Base-by-base conservation (phyloP, 2,888 invertebrate genomes). In the Hydropsyche betteni region DNA sequence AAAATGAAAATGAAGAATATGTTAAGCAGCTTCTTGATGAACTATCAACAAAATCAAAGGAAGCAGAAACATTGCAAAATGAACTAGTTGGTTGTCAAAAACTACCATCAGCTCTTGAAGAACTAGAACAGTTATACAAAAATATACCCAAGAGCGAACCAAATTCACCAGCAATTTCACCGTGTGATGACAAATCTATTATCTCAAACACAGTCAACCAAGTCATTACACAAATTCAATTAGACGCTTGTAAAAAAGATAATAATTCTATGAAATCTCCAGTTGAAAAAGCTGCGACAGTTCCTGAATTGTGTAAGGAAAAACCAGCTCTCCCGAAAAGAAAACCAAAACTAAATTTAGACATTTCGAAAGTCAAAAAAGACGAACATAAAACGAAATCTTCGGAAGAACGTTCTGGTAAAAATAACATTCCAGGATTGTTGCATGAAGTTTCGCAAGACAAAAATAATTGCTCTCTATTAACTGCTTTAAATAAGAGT, bases 11-110 rank as follows among this genome's bases (percentile, higher is more conserved):
- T 77, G 88, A 88, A 75, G 89, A 90, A 78, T 89, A 87, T 79
- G 84, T 89, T 16, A 88, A 88, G 75, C 88, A 87, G 4, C 83
- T 91, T 52, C 88, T 88, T 79, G 89, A 90, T 81, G 91, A 91
- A 80, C 82, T 91, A 68, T 87, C 87, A 2, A 86, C 86, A 64
- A 88, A 88, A 81, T 87, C 87, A 51, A 88, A 88, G 75, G 88
- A 88, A 80, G 81, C 88, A 51, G 88, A 88, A 76, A 86, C 86
- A 80, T 80, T 88, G 80, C 83, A 86, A 72, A 86, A 86, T 73
- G 86, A 86, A 80, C 84, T 85, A 1, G 85, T 86, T 84, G 82
- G 86, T 77, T 75, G 53, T 24, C 85, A 87, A 75, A 85, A 85
- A 6, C 85, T 85, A 77, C 87, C 85, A 80, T 85, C 86, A 55